Evolutionary conservation across 2,888 invertebrate genomes (phyloP).

Genomic region (Tetrapedia diversipes): DNA sequence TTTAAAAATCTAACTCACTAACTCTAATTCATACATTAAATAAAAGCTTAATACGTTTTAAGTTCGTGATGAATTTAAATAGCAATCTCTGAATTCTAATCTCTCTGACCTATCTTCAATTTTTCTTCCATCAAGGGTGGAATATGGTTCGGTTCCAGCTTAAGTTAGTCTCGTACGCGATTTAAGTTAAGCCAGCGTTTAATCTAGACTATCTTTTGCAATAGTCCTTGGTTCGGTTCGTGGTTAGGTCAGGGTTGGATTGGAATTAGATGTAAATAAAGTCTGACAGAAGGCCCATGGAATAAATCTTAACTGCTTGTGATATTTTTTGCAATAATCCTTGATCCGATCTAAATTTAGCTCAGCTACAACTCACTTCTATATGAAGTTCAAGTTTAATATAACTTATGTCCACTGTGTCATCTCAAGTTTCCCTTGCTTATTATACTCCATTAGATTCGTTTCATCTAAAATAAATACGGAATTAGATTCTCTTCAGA

Average conservation of each 20-base stretch:
- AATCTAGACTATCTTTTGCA: conserved; percentile 32
- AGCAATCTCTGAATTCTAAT: too few relatives aligned
- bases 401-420: neutral
- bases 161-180: neutral
- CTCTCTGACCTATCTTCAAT: neutral
- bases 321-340: conserved; percentile 18
- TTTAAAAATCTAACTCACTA: neutral
- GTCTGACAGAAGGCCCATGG: conserved; percentile 11
- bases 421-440: too few relatives aligned
- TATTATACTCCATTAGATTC: neutral
- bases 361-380: neutral
- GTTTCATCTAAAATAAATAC: neutral
- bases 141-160: conserved; percentile 10
- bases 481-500: neutral
- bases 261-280: conserved; percentile 42
- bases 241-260: conserved; percentile 47
- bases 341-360: conserved; percentile 16
- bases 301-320: conserved; percentile 22
- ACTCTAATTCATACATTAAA: neutral
- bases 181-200: conserved; percentile 31
- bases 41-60: neutral
- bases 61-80: neutral
- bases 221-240: conserved; percentile 45
- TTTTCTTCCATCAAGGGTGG: neutral
- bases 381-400: conserved; percentile 44